These are phyloP conservation scores for Heliconius eleuchia DNA, from an alignment of 1,140 invertebrate species.

Conservation along the genomic window DNA sequence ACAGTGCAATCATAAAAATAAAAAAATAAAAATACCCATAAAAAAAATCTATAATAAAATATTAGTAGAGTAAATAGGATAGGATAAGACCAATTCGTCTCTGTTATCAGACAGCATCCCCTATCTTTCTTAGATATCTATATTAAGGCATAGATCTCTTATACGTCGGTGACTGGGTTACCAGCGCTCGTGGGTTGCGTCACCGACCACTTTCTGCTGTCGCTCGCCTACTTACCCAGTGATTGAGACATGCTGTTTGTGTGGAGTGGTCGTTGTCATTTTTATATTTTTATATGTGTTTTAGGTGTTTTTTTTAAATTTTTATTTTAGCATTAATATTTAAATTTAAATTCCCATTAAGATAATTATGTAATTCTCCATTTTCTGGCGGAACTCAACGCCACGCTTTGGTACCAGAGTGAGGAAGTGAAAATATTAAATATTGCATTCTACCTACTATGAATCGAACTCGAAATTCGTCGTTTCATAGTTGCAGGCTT, in stretches of 20 bases:
- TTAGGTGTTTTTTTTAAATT: too few species aligned
- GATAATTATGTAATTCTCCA: not conserved
- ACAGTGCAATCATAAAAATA: too few species aligned
- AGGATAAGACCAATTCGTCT: too few species aligned
- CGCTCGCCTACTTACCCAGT: conserved; percentile 77
- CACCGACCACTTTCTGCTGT: conserved; percentile 77
- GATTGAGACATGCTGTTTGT: conserved; percentile 56
- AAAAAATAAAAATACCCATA: too few species aligned
- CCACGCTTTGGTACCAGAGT: not conserved
- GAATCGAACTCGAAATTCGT: too few species aligned
- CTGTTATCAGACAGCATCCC: not conserved
- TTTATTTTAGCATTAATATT: too few species aligned
- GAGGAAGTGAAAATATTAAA: too few species aligned
- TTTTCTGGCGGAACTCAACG: not conserved
- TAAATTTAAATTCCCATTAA: too few species aligned
- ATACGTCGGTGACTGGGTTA: conserved; percentile 62
- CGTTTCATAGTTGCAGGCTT: too few species aligned
- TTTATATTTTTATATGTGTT: not conserved
- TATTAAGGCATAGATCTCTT: not conserved
- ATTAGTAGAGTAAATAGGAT: too few species aligned
- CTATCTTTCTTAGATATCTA: not conserved
- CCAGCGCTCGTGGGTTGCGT: conserved; percentile 68
- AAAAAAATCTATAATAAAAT: too few species aligned
- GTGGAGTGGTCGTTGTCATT: conserved; percentile 46
- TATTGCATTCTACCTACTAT: too few species aligned